Evolutionary conservation across 1,140 invertebrate species (phyloP), one percentile per base, ranked within the genome.

Genomic region (Chironomus striatipennis): DNA sequence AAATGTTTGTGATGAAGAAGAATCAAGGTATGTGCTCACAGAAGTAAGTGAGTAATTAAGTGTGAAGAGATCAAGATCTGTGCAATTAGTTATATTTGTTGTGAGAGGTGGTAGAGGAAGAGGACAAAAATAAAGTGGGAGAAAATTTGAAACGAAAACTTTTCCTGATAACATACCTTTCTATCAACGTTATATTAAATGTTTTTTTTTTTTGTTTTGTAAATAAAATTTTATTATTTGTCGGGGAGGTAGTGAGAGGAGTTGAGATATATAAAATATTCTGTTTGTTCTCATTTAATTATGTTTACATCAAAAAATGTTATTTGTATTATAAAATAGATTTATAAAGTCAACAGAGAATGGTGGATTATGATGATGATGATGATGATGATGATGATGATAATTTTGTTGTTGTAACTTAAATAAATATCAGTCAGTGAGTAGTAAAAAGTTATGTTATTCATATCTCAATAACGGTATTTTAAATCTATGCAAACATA

Each of bases 281-380:
- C 24, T 57, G 47, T 57, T 15, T 57, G n/a, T 57, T 57, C n/a
- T n/a, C 47, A 57, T 57, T 57, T 57, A 57, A 57, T 57, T 57
- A 57, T 57, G 47, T 57, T 57, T 57, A n/a, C 47, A 57, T 57
- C n/a, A n/a, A n/a, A 12, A 57, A 57, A 57, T 47, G 43, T 47
- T 47, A 47, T 47, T 47, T 47, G 15, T 57, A 15, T 57, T 57
- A n/a, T 57, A n/a, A 34, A 15, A n/a, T 57, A n/a, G n/a, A n/a
- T n/a, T n/a, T n/a, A n/a, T n/a, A n/a, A n/a, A n/a, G 47, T 57
- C 8, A 15, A 57, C 12, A 57, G 47, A 12, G 47, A 57, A 15
- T 15, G 43, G 15, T 8, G 15, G 43, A 47, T 12, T 47, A 2
- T n/a, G 12, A n/a, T n/a, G n/a, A n/a, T n/a, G 24, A 34, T 34